Evolutionary conservation across 1,140 invertebrate species (phyloP).

Genomic region (Ephestia elutella): DNA sequence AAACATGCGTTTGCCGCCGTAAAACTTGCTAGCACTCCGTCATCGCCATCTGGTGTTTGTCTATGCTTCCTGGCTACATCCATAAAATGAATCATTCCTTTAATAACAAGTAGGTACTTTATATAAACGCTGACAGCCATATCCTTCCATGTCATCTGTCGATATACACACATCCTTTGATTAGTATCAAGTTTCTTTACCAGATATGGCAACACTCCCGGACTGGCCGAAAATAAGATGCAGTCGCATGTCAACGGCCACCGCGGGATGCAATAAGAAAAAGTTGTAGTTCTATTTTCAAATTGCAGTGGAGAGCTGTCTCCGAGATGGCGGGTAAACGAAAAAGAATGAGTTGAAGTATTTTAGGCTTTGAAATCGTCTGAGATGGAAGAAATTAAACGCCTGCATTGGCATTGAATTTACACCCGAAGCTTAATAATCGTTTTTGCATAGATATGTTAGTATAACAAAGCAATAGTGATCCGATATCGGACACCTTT

Average conservation of each 20-base stretch:
- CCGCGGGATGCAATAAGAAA: constrained; percentile 53
- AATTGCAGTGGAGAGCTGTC: constrained; percentile 42
- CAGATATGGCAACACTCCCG: constrained; percentile 51
- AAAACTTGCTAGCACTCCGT: neutral
- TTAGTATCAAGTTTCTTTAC: constrained; percentile 4
- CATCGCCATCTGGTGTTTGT: constrained; percentile 3
- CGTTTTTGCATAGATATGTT: too few relatives aligned
- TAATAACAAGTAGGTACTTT: neutral
- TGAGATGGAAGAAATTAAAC: neutral
- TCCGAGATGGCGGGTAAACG: constrained; percentile 27
- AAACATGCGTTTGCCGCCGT: neutral
- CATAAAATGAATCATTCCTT: neutral
- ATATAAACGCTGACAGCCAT: neutral
- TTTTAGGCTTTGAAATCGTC: neutral
- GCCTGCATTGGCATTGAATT: neutral
- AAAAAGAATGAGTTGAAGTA: constrained; percentile 29
- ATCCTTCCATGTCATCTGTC: constrained; percentile 1
- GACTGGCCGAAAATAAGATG: constrained; percentile 56
- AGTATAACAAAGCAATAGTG: too few relatives aligned
- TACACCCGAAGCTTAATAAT: too few relatives aligned
- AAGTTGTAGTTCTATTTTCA: constrained; percentile 56
- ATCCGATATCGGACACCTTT: too few relatives aligned
- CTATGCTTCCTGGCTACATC: neutral
- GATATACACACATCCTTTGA: neutral
- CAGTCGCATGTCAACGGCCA: constrained; percentile 55